Percentiles rank a stretch among this genome's conserved stretches.
Conservation (phyloP, 2,113 vertebrate species). For the Bolborhynchus lineola region DNA sequence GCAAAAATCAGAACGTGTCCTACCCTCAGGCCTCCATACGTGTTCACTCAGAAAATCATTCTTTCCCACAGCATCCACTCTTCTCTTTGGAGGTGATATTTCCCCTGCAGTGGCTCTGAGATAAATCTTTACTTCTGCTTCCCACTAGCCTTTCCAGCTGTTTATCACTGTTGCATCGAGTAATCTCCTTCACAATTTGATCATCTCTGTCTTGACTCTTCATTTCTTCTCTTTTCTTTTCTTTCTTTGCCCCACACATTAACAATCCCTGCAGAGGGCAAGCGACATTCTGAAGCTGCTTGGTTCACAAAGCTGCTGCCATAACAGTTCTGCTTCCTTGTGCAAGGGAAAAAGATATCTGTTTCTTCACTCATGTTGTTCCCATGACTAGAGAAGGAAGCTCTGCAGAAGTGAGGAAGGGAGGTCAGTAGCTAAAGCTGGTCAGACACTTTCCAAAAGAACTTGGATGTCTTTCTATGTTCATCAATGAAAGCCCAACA, state of each 20-base stretch:
- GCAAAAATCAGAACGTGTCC: not conserved
- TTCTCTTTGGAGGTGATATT: not conserved
- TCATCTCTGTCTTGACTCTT: accelerated
- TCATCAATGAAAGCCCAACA: not conserved
- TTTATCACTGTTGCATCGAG: not conserved
- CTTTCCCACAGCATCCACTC: not conserved
- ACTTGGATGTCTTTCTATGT: not conserved
- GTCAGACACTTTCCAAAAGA: slow-evolving; percentile 2
- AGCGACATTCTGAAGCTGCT: not conserved
- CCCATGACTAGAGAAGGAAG: not conserved
- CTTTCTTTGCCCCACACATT: not conserved
- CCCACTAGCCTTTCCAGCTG: not conserved
- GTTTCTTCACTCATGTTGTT: not conserved
- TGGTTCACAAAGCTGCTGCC: not conserved
- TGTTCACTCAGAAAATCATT: not conserved
- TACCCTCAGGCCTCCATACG: not conserved
- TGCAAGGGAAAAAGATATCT: not conserved
- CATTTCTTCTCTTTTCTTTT: not conserved
- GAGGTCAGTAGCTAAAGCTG: not conserved
- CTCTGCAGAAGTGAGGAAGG: not conserved
- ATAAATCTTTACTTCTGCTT: not conserved
- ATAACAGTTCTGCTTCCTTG: not conserved
- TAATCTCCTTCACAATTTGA: not conserved
- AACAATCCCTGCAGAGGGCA: not conserved
- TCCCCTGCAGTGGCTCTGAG: not conserved